Conservation (phyloP, 2,113 vertebrate species). For the Microcebus ravelobensis region DNA sequence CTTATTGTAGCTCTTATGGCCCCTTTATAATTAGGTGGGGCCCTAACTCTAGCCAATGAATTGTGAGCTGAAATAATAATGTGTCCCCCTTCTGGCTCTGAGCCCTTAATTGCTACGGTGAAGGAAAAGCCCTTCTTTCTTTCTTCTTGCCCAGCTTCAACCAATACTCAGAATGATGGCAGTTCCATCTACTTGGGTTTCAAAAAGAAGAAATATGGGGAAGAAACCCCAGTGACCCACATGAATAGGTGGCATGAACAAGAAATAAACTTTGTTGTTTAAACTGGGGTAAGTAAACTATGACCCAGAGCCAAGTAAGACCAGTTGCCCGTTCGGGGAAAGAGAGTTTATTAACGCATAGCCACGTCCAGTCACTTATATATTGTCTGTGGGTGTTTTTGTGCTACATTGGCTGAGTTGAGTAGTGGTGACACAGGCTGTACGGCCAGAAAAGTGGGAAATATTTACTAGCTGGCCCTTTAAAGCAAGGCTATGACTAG, state of each 20-base stretch:
- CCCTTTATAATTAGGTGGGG: neutral
- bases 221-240: neutral
- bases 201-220: neutral
- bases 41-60: neutral
- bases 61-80: neutral
- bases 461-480: neutral
- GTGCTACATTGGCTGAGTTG: neutral
- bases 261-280: neutral
- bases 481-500: neutral
- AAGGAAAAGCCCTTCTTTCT: neutral
- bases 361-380: neutral
- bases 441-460: neutral
- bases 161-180: neutral
- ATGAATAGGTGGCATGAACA: neutral
- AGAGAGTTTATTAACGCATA: neutral
- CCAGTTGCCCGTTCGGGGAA: neutral
- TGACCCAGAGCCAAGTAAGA: neutral
- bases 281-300: neutral
- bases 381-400: neutral
- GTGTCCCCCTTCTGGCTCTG: neutral
- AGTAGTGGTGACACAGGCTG: neutral
- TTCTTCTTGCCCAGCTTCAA: neutral
- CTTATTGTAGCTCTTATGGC: neutral
- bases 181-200: neutral
- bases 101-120: neutral